Percentiles rank a stretch among this genome's conserved stretches.
Evolutionary conservation across 2,113 vertebrate genomes (phyloP).

Genomic region (Camarhynchus parvulus): DNA sequence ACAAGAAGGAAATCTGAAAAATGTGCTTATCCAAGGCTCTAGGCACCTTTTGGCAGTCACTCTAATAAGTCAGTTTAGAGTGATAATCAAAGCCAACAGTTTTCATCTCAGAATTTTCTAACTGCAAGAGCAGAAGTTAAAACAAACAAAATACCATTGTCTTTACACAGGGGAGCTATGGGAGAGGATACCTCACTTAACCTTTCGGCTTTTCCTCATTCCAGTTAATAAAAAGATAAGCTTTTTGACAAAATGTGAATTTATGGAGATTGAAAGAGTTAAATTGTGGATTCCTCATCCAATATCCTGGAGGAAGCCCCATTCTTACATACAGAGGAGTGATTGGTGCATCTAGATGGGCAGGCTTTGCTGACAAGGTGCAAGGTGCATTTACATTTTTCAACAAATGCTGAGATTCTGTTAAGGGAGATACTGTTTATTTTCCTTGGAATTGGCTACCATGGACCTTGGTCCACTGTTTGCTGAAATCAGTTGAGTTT

Average conservation of each 20-base stretch:
- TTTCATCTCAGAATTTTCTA: conserved; percentile 6
- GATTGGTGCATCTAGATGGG: not conserved
- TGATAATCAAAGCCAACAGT: conserved; percentile 18
- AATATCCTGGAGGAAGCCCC: not conserved
- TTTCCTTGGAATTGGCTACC: not conserved
- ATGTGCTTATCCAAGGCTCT: conserved; percentile 20
- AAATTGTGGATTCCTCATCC: not conserved
- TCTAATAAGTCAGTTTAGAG: conserved; percentile 28
- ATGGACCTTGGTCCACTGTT: not conserved
- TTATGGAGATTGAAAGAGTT: not conserved
- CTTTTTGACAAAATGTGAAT: not conserved
- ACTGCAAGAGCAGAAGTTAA: not conserved
- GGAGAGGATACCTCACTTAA: not conserved
- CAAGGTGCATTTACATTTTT: not conserved
- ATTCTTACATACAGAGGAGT: not conserved
- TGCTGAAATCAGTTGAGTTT: not conserved
- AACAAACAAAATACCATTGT: not conserved
- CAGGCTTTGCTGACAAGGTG: not conserved
- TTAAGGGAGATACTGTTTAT: not conserved
- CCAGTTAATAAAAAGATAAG: not conserved
- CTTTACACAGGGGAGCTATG: not conserved
- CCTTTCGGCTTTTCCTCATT: not conserved
- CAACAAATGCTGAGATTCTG: not conserved
- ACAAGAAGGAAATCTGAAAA: conserved; percentile 29
- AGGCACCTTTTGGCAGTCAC: conserved; percentile 41